Evolutionary conservation across 2,888 invertebrate species (phyloP).

Genomic region (Argynnis bischoffii): DNA sequence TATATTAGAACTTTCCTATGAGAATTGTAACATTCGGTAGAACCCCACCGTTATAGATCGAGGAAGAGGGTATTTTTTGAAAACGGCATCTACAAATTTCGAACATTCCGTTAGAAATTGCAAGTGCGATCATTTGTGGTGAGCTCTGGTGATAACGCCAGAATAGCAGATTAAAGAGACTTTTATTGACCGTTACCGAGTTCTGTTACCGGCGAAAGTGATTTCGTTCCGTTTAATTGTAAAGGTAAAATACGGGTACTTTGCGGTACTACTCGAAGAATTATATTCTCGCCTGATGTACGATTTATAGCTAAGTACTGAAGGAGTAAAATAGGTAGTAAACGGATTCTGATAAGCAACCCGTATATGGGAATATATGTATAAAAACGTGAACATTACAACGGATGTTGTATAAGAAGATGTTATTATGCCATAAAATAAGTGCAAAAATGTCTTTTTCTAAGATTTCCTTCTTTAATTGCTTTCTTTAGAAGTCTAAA

Average conservation of each 20-base stretch:
- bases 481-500: no score
- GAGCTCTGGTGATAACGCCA: constrained; percentile 54
- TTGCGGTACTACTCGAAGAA: constrained; percentile 30
- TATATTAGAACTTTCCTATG: no score
- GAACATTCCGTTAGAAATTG: constrained; percentile 18
- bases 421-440: no score
- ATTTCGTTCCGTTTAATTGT: constrained; percentile 46
- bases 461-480: no score
- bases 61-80: constrained; percentile 4
- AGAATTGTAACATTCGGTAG: background rate
- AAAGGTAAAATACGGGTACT: constrained; percentile 37
- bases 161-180: constrained; percentile 66
- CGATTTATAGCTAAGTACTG: constrained; percentile 29
- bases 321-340: constrained; percentile 2
- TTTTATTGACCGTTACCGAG: constrained; percentile 63
- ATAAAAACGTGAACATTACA: background rate
- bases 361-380: background rate
- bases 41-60: background rate
- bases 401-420: no score
- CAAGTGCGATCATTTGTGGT: constrained; percentile 44
- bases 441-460: no score
- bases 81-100: constrained; percentile 16
- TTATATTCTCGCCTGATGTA: constrained; percentile 34
- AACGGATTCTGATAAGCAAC: constrained; percentile 1
- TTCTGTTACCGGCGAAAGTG: constrained; percentile 57